These are phyloP conservation scores for Clytia hemisphaerica DNA, from an alignment of 30 jellyfish, hydroid and myxozoan genomes.

Conservation along the genomic window DNA sequence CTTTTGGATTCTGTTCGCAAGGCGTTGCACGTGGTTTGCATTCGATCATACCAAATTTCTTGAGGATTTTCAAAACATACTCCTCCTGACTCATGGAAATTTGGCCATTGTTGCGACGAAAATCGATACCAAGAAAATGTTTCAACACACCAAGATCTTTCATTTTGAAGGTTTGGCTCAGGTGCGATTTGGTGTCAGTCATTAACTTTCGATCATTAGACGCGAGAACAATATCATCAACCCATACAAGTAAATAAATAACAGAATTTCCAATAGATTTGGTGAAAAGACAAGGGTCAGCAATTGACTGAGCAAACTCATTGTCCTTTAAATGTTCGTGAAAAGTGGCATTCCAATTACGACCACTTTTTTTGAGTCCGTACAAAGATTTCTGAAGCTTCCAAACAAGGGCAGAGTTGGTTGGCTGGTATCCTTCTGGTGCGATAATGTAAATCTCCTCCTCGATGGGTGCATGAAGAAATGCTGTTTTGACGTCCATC, in stretches of 20 bases:
- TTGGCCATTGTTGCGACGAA: background rate
- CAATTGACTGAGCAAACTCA: background rate
- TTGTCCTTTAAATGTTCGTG: background rate
- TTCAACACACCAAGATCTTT: conserved; percentile 31
- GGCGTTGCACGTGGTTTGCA: conserved; percentile 56
- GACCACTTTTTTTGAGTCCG: conserved; percentile 38
- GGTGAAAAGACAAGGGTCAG: background rate
- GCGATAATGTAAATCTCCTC: conserved; percentile 20
- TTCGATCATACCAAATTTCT: conserved; percentile 36
- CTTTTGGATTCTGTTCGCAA: conserved; percentile 19
- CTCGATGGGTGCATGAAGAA: conserved; percentile 38
- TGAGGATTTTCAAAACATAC: conserved; percentile 1
- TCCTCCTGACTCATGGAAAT: conserved; percentile 18
- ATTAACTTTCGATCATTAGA: background rate
- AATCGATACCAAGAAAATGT: conserved; percentile 29
- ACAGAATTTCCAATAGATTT: background rate
- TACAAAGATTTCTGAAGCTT: conserved; percentile 25
- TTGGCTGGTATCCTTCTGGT: conserved; percentile 28
- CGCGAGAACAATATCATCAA: conserved; percentile 45
- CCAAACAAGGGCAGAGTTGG: conserved; percentile 3
- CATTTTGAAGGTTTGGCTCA: conserved; percentile 20
- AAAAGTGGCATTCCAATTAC: conserved; percentile 5
- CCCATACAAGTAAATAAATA: conserved; percentile 35
- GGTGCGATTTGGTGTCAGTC: background rate
- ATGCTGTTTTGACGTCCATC: conserved; percentile 43